phyloP scores from a whole-genome alignment of 2,113 vertebrate species.

The Rattus norvegicus region DNA sequence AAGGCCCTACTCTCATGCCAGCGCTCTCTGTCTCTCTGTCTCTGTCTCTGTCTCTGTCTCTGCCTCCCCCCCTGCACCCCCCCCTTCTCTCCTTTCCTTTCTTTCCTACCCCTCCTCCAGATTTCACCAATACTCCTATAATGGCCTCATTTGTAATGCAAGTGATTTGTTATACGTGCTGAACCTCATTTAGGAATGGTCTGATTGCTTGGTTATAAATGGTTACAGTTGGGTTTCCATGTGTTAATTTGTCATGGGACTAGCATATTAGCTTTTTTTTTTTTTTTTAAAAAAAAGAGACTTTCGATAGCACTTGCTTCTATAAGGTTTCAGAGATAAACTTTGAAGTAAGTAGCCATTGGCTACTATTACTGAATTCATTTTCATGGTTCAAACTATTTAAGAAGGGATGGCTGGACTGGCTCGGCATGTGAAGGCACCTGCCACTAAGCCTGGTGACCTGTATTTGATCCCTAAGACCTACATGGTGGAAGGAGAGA shows the following conservation, averaged over 20 bases:
- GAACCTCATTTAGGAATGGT: background rate
- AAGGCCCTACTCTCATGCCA: background rate
- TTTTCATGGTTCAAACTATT: background rate
- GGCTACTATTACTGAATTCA: background rate
- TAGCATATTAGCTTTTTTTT: background rate
- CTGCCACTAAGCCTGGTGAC: background rate
- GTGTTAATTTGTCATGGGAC: background rate
- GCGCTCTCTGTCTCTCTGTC: too few species aligned
- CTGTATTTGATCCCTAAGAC: background rate
- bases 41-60: too few species aligned
- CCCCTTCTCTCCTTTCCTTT: too few species aligned
- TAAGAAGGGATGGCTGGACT: background rate
- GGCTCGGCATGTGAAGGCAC: background rate
- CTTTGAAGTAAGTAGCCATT: background rate
- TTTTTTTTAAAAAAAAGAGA: background rate
- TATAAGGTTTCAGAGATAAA: background rate
- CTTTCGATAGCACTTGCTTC: background rate
- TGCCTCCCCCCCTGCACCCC: fast-evolving
- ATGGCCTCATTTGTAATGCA: background rate
- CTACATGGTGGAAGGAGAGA: background rate
- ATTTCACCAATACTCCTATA: background rate
- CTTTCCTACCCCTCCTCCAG: background rate
- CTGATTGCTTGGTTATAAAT: background rate
- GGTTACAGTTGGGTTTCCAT: background rate
- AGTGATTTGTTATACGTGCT: background rate